Evolutionary conservation across 1,140 invertebrate species (phyloP).

Genomic region (Apis cerana): DNA sequence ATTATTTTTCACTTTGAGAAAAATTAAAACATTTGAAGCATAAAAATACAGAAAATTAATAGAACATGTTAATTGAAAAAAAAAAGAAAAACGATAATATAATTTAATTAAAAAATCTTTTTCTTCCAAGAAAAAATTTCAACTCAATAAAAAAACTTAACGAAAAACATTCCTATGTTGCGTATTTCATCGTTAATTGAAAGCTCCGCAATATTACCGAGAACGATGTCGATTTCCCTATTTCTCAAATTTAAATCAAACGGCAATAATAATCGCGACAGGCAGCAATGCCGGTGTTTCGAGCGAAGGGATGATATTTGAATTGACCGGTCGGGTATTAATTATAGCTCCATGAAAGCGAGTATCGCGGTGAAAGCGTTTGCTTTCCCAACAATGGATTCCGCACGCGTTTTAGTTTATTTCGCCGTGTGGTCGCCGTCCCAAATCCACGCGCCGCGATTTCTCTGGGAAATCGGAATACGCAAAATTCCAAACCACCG

Average conservation of each 20-base stretch:
- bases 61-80: too few relatives aligned
- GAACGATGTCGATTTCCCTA: background rate
- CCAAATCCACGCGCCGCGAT: conserved; percentile 1
- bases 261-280: conserved; percentile 62
- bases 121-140: too few relatives aligned
- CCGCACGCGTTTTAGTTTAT: conserved; percentile 49
- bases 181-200: too few relatives aligned
- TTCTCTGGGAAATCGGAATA: conserved; percentile 13
- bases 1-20: too few relatives aligned
- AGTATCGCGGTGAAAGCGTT: conserved; percentile 36
- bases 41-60: too few relatives aligned
- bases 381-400: conserved; percentile 42
- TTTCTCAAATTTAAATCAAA: conserved; percentile 61
- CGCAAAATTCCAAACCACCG: conserved; percentile 15
- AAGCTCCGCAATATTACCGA: too few relatives aligned
- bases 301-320: conserved; percentile 44
- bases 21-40: too few relatives aligned
- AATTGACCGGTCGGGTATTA: conserved; percentile 65
- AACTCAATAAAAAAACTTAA: too few relatives aligned
- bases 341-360: conserved; percentile 64
- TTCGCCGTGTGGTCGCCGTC: conserved; percentile 6
- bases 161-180: too few relatives aligned
- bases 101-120: too few relatives aligned
- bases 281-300: conserved; percentile 41
- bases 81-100: too few relatives aligned